These are phyloP conservation scores for Tyria jacobaeae DNA, from an alignment of 2,888 invertebrate species.

Conservation along the genomic window DNA sequence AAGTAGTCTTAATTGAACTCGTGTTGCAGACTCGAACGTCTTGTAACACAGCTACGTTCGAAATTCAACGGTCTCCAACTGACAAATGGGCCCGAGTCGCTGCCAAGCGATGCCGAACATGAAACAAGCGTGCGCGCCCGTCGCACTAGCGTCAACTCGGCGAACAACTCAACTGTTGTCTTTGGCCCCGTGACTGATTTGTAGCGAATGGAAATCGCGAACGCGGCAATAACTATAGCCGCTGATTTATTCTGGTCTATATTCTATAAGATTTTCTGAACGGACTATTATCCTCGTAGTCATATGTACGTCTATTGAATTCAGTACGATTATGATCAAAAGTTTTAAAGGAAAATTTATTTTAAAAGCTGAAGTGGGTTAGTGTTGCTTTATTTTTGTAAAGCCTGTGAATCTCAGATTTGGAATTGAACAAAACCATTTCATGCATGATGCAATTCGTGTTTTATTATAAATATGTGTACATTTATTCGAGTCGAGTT, in stretches of 20 bases:
- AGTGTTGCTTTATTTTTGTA: conserved; percentile 14
- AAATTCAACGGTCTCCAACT: conserved; percentile 79
- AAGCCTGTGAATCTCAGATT: conserved; percentile 41
- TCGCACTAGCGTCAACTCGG: conserved; percentile 72
- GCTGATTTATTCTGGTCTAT: conserved; percentile 71
- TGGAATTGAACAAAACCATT: conserved; percentile 19
- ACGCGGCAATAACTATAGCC: conserved; percentile 59
- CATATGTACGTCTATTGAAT: conserved; percentile 10
- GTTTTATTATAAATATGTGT: conserved; percentile 2
- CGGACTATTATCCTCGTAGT: conserved; percentile 29
- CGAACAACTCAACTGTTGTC: conserved; percentile 79
- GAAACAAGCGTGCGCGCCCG: conserved; percentile 67
- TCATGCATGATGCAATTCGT: conserved; percentile 7
- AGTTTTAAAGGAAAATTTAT: too few species aligned
- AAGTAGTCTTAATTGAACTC: conserved; percentile 60
- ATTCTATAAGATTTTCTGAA: conserved; percentile 55
- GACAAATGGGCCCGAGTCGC: conserved; percentile 77
- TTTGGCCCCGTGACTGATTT: conserved; percentile 88
- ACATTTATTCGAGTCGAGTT: neutral
- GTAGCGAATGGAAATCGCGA: conserved; percentile 75
- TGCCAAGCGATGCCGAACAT: conserved; percentile 79
- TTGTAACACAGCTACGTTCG: conserved; percentile 85
- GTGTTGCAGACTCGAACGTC: conserved; percentile 86
- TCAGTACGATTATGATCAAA: conserved; percentile 8
- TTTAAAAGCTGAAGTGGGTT: conserved; percentile 3